These are phyloP conservation scores for Etia nguti DNA, from an alignment of 2,113 vertebrate genomes.

Conservation along the genomic window DNA sequence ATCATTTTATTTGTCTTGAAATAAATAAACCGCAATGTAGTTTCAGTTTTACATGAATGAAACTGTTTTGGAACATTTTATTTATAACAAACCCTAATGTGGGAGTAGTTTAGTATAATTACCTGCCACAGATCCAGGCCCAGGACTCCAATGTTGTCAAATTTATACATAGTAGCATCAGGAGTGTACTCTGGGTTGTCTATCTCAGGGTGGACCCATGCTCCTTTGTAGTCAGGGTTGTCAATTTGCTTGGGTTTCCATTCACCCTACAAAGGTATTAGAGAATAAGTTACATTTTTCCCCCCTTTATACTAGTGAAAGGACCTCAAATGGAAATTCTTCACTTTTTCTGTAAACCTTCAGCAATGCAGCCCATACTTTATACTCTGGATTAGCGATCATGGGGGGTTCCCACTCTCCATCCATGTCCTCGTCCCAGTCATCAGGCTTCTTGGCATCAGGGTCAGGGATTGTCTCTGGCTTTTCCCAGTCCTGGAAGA, in stretches of 20 bases:
- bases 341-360: background rate
- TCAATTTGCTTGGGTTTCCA: constrained; percentile 77
- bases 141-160: constrained; percentile 72
- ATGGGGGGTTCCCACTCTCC: constrained; percentile 74
- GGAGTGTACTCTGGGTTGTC: constrained; percentile 69
- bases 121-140: constrained; percentile 87
- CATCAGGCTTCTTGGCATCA: constrained; percentile 72
- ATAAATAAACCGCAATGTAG: background rate
- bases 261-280: constrained; percentile 58
- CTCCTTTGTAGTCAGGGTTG: constrained; percentile 74
- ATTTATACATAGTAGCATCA: constrained; percentile 70
- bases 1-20: background rate
- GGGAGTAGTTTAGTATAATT: background rate
- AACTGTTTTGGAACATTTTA: background rate
- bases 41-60: background rate
- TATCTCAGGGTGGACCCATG: constrained; percentile 78
- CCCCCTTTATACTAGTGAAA: background rate
- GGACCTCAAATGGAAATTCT: background rate
- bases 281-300: background rate
- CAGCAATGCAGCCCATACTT: constrained; percentile 51
- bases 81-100: background rate
- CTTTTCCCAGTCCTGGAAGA: constrained; percentile 77
- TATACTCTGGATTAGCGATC: constrained; percentile 76
- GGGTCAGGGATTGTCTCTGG: constrained; percentile 75
- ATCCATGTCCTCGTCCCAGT: constrained; percentile 75